A percentile compares a stretch with the other conserved stretches of the same genome.
phyloP scores from a whole-genome alignment of 1,140 invertebrate genomes.

The Hyphantria cunea region DNA sequence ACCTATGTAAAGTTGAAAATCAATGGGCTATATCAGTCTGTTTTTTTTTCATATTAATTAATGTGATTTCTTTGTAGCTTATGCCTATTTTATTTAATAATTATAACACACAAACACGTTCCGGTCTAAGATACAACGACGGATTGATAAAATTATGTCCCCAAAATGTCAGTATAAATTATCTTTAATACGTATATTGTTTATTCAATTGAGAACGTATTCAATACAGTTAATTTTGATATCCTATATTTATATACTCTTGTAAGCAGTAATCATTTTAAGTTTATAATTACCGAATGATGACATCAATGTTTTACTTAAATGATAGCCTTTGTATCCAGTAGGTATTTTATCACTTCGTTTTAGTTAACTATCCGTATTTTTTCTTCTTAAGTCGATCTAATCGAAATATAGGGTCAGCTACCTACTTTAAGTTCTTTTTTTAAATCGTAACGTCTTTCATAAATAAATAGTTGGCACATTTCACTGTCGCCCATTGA shows the following conservation, averaged over 20 bases:
- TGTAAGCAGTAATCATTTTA: conserved; percentile 28
- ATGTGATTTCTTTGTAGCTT: too few species aligned
- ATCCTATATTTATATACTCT: background rate
- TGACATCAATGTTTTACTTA: conserved; percentile 51
- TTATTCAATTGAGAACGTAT: conserved; percentile 10
- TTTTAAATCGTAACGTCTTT: too few species aligned
- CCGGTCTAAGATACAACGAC: too few species aligned
- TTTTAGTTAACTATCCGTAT: conserved; percentile 44
- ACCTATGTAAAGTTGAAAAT: too few species aligned
- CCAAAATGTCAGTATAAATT: conserved; percentile 7
- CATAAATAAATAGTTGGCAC: too few species aligned
- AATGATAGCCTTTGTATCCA: conserved; percentile 62
- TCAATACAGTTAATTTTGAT: conserved; percentile 1
- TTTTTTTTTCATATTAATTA: too few species aligned
- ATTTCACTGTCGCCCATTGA: too few species aligned
- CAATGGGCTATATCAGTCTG: too few species aligned
- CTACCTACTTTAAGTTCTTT: too few species aligned
- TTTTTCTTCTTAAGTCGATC: conserved; percentile 29
- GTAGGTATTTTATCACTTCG: conserved; percentile 47
- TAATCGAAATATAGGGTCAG: conserved; percentile 1
- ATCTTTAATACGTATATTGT: conserved; percentile 1
- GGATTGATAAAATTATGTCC: too few species aligned
- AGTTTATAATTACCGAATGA: conserved; percentile 45
- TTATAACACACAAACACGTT: too few species aligned
- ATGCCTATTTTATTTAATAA: too few species aligned